Base-by-base conservation (phyloP, 1,140 invertebrate genomes). In the Bombus breviceps region DNA sequence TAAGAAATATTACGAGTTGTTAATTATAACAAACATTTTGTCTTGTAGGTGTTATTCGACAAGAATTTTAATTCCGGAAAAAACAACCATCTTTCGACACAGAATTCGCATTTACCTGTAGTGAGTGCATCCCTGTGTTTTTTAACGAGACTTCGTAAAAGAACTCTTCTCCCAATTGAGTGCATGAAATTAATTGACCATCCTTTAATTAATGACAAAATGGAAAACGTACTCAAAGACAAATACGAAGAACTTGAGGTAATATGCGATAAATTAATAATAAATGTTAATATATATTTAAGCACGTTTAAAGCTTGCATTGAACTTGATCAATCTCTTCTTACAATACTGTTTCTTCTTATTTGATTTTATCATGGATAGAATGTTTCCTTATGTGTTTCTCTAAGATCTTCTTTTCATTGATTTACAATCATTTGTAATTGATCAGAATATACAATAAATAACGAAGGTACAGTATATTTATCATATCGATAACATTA, bases 61-160 rank as follows among this genome's bases (percentile, higher is more conserved):
- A 68, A 89, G 28, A 92, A 90, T 74, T 88, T 94, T 28, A 85
- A 90, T 92, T 95, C 88, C 93, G 95, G 88, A 91, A 95, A 94
- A 88, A 90, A 94, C 32, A 94, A 93, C 57, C 95, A 95, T 28
- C 77, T 92, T 73, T 95, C 96, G 28, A 95, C 96, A 86, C 96
- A 97, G 10, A 96, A 98, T 92, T 94, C 96, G 34, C 97, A 97
- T 92, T 96, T 97, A 93, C 97, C 98, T 2, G 97, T 97, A 41
- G 96, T 98, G 2, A 96, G 97, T 75, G 97, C 97, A 15, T 95
- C 96, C 64, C 92, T 98, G 12, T 96, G 96, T 92, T 97, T 97
- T 96, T 94, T 98, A 10, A 94, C 96, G 86, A 97, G 97, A 93
- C 94, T 98, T 71, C 95, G 96, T 69, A 93, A 96, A 78, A 95